Conservation (phyloP, 1,140 invertebrate species). For the Coenobita brevimanus region DNA sequence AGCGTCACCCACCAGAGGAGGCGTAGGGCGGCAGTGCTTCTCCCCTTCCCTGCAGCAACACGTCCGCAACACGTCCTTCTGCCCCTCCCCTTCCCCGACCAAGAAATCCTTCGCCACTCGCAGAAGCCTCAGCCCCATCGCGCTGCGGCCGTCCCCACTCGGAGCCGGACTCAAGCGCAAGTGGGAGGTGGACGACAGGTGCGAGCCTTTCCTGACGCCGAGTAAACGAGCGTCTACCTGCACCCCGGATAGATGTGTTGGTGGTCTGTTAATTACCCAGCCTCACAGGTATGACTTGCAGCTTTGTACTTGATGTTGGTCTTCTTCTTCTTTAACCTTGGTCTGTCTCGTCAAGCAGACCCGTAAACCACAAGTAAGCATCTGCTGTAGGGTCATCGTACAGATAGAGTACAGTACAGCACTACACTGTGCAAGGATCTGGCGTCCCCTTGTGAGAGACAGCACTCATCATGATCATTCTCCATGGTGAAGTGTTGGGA, state of each 20-base stretch:
- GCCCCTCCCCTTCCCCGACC: constrained; percentile 84
- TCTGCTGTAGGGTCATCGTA: no score
- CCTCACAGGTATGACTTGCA: constrained; percentile 55
- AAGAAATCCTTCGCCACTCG: constrained; percentile 83
- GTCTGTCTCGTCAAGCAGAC: no score
- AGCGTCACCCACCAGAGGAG: constrained; percentile 72
- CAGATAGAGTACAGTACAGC: no score
- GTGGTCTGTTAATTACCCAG: constrained; percentile 65
- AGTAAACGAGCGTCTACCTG: constrained; percentile 64
- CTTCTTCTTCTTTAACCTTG: no score
- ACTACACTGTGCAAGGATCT: no score
- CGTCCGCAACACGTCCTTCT: constrained; percentile 78
- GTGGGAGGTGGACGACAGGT: constrained; percentile 80
- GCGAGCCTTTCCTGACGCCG: constrained; percentile 62
- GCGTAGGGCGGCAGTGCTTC: constrained; percentile 79
- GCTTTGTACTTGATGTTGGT: not conserved
- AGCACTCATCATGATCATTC: no score
- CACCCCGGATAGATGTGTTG: constrained; percentile 45
- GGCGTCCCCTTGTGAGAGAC: no score
- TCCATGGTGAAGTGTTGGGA: no score
- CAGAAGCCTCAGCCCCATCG: constrained; percentile 87
- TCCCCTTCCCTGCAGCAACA: constrained; percentile 78
- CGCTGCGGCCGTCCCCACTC: constrained; percentile 83
- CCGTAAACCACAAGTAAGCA: no score
- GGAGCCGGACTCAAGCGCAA: constrained; percentile 83